Evolutionary conservation across 2,113 vertebrate genomes (phyloP), one percentile per base, ranked within the genome.

Genomic region (Oreochromis aureus): DNA sequence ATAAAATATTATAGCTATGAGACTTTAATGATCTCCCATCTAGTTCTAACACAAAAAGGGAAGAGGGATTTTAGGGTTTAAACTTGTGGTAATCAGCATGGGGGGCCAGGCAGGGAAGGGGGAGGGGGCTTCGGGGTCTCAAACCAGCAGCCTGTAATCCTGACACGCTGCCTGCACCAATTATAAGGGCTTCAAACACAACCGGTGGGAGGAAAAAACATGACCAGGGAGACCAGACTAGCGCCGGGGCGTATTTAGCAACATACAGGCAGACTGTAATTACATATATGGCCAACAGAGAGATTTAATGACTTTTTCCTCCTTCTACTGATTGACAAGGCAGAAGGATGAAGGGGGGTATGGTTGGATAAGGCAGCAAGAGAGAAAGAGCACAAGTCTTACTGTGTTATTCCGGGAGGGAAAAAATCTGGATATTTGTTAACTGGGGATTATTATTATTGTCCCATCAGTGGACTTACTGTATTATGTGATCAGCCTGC

Each of bases 221-320:
- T 96, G 96, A 96, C 96, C 96, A 96, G 93, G 95, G 95, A 96
- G 93, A 95, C 96, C 94, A 95, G 94, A 94, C 93, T 81, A 94
- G 94, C 93, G 92, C 92, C 92, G 93, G 91, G 95, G 96, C 96
- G 95, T 95, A 96, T 97, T 97, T 96, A 97, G 96, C 95, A 96
- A 96, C 96, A 97, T 96, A 94, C 95, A 94, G 95, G 94, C 96
- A 96, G 96, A 96, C 96, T 97, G 95, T 97, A 97, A 97, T 97
- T 97, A 97, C 95, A 96, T 95, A 89, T 94, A 95, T 96, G 96
- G 96, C 94, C 93, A 96, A 96, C 96, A 95, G 94, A 95, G 94
- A 96, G 93, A 96, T 97, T 97, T 97, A 96, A 97, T 96, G 95
- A 95, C 94, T 96, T 96, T 96, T 95, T 94, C 93, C 93, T 95